Evolutionary conservation across 1,140 invertebrate species (phyloP).

Genomic region (Diprion similis): DNA sequence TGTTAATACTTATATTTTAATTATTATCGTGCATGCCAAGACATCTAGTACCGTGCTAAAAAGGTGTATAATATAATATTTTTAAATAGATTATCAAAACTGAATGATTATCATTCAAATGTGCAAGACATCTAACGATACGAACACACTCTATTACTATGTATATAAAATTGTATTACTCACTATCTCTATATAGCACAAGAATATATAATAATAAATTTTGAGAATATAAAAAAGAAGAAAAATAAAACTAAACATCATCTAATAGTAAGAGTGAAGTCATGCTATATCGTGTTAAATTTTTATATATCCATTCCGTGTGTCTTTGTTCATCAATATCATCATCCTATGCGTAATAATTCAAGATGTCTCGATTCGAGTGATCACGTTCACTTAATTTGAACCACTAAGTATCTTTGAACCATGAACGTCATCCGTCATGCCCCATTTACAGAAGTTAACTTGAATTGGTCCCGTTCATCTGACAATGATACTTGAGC

Average conservation of each 20-base stretch:
- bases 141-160: constrained; percentile 55
- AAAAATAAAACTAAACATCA: background rate
- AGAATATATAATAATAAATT: constrained; percentile 19
- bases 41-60: constrained; percentile 49
- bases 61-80: constrained; percentile 32
- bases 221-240: constrained; percentile 9
- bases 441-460: no score
- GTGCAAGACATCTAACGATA: constrained; percentile 59
- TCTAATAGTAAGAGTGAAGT: constrained; percentile 16
- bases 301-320: no score
- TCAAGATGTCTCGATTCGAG: no score
- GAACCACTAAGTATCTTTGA: no score
- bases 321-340: no score
- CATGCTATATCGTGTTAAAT: constrained; percentile 12
- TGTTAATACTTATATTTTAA: no score
- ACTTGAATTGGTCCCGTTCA: no score
- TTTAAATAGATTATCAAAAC: constrained; percentile 28
- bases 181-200: constrained; percentile 42
- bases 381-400: no score
- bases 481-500: no score
- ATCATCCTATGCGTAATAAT: no score
- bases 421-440: no score
- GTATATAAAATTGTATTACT: constrained; percentile 21
- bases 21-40: constrained; percentile 55
- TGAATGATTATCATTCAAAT: constrained; percentile 9